Base-by-base conservation (phyloP, 2,113 vertebrate species). In the Chelonoidis abingdonii region DNA sequence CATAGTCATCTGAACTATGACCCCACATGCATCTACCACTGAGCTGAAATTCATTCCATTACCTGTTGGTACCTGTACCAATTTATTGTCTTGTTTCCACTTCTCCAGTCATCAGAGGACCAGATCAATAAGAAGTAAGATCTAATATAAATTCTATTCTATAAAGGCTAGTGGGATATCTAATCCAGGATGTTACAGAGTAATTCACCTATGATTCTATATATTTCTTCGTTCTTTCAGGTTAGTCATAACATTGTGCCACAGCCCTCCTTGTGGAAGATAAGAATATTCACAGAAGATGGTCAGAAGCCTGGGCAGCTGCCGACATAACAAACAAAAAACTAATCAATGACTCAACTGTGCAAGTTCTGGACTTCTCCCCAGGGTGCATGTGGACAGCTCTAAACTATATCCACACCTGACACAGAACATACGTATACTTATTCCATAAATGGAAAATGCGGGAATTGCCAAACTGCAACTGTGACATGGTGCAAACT, bases 1-100 rank as follows among this genome's bases (percentile, higher is more conserved):
- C 89, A 90, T 94, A 97, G 80, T 87, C 59, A 95, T 81, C 94
- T 87, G 69, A 93, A 93, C 93, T 93, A 89, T 90, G 80, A 84
- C 91, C 93, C 52, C 9, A 62, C 54, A 83, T 35, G 87, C 72
- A 83, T 93, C 83, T 11, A 19, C 78, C 5, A 47, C 56, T 31
- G 82, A 95, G 41, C 41, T 10, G 3, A 87, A 91, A 83, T 62
- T 31, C 57, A 1, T 62, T 62, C 57, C 57, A 62, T 62, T 62
- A 62, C 29, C 59, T 31, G 27, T 62, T 62, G 29, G 29, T 62
- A 62, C 29, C 27, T 62, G 59, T 62, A 16, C 29, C 59, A 62
- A 13, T 13, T 31, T 62, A 35, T 31, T 62, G 59, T 12, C 29
- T 62, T 2, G 3, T 62, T 62, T 62, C 59, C 13, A 62, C 59